These are phyloP conservation scores for Danionella cerebrum DNA, from an alignment of 2,113 vertebrate species.

Conservation along the genomic window DNA sequence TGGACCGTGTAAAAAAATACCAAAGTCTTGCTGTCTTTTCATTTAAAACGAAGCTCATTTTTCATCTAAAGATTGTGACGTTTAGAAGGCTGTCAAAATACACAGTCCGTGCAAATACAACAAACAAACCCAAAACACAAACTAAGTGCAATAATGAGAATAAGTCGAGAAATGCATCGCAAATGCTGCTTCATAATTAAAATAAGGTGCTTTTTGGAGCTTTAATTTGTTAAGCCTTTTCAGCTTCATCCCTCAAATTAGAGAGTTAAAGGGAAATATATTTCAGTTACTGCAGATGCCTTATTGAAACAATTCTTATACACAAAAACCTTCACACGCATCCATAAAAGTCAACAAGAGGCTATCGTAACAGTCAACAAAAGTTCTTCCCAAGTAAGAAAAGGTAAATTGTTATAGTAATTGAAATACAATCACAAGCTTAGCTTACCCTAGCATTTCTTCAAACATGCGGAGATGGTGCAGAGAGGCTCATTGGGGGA, in stretches of 20 bases:
- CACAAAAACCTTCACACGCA: neutral
- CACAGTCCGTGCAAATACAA: constrained; percentile 56
- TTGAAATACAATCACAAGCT: constrained; percentile 35
- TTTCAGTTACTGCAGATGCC: constrained; percentile 48
- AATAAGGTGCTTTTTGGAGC: constrained; percentile 64
- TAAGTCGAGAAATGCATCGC: constrained; percentile 56
- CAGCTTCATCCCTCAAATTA: constrained; percentile 26
- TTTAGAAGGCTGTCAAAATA: constrained; percentile 5
- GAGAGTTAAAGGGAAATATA: constrained; percentile 41
- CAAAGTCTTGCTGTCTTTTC: neutral
- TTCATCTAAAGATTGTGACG: neutral
- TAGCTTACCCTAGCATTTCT: constrained; percentile 31
- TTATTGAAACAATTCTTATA: neutral
- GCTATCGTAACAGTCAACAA: constrained; percentile 31
- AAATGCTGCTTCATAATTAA: constrained; percentile 38
- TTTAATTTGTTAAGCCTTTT: constrained; percentile 52
- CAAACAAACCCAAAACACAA: constrained; percentile 41
- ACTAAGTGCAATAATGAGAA: constrained; percentile 37
- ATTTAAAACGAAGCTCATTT: constrained; percentile 6
- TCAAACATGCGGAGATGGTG: constrained; percentile 33
- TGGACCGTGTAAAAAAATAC: neutral
- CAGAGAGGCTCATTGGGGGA: constrained; percentile 36
- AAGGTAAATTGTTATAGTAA: too few species aligned
- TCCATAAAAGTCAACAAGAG: neutral
- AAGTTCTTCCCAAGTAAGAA: constrained; percentile 41